These are phyloP conservation scores for Catocala nupta DNA, from an alignment of 2,888 invertebrate genomes.

Conservation along the genomic window DNA sequence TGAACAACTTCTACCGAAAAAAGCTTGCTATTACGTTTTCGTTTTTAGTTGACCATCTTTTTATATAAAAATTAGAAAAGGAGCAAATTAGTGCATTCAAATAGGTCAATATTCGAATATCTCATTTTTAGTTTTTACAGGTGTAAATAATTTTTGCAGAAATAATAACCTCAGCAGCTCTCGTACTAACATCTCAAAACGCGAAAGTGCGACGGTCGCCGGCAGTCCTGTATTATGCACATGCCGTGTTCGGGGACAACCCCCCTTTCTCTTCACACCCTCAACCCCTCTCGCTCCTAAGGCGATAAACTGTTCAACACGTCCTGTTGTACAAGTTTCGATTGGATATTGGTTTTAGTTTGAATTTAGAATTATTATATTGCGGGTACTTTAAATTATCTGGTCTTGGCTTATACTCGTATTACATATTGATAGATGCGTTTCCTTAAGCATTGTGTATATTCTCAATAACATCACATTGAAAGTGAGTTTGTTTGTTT, in stretches of 20 bases:
- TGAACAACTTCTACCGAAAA: too few species aligned
- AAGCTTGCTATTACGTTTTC: too few species aligned
- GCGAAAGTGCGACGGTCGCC: conserved; percentile 48
- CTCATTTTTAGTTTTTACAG: neutral
- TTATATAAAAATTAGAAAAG: too few species aligned
- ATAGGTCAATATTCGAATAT: too few species aligned
- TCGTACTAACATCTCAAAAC: conserved; percentile 39
- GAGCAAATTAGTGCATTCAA: too few species aligned
- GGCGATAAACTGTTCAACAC: conserved; percentile 47
- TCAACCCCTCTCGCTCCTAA: conserved; percentile 18
- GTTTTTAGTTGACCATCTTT: too few species aligned
- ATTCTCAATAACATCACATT: too few species aligned
- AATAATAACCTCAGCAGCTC: conserved; percentile 24
- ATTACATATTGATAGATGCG: too few species aligned
- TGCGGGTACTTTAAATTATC: conserved; percentile 2
- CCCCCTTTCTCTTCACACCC: conserved; percentile 8
- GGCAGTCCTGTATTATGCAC: conserved; percentile 54
- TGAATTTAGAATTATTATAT: conserved; percentile 30
- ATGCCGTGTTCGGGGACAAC: conserved; percentile 37
- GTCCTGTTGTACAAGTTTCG: conserved; percentile 46
- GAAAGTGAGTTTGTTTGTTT: conserved; percentile 16
- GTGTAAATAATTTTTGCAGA: conserved; percentile 14
- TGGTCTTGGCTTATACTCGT: neutral
- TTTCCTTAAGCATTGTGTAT: too few species aligned
- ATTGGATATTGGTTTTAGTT: conserved; percentile 54